These are phyloP conservation scores for Leptosomus discolor DNA, from an alignment of 2,113 vertebrate species.

Conservation along the genomic window DNA sequence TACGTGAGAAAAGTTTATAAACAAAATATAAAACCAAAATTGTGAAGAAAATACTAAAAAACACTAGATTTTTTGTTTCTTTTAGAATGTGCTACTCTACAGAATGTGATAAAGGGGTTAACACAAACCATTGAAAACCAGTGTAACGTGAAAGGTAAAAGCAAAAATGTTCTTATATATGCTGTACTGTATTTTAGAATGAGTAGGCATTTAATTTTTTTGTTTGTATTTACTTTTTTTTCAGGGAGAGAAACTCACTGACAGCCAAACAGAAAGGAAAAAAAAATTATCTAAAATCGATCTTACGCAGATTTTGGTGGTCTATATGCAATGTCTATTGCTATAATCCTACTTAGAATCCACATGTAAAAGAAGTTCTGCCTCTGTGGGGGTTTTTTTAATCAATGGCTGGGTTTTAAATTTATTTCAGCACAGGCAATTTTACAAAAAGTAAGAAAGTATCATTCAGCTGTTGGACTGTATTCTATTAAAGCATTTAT, in stretches of 20 bases:
- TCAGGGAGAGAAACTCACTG: background rate
- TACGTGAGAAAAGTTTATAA: background rate
- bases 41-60: background rate
- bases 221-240: background rate
- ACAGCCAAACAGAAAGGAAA: background rate
- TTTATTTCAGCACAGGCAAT: background rate
- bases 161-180: background rate
- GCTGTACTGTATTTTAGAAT: background rate
- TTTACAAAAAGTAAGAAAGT: background rate
- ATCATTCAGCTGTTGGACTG: background rate
- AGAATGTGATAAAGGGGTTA: constrained; percentile 79
- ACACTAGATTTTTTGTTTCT: background rate
- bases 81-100: constrained; percentile 83
- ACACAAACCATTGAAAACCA: constrained; percentile 85
- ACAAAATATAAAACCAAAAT: background rate
- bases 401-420: background rate
- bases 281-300: background rate
- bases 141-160: constrained; percentile 85
- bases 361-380: background rate
- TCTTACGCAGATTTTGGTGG: background rate
- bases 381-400: background rate
- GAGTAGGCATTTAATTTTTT: background rate
- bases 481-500: background rate
- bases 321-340: background rate
- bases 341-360: background rate